Evolutionary conservation across 2,113 vertebrate species (phyloP).

Genomic region (Cairina moschata): DNA sequence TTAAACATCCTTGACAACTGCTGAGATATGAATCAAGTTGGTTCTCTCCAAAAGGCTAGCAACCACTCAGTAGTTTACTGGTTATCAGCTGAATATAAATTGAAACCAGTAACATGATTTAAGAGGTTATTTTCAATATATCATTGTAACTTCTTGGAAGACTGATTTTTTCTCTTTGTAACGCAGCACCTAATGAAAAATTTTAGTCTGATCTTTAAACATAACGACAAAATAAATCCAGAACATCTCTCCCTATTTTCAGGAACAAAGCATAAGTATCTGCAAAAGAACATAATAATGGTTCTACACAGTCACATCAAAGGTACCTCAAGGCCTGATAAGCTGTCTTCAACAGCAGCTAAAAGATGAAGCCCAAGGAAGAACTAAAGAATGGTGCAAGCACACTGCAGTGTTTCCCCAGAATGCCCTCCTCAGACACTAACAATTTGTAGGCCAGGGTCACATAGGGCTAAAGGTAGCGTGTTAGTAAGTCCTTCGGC

Average conservation of each 20-base stretch:
- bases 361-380: not conserved
- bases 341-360: rapidly evolving
- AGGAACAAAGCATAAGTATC: not conserved
- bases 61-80: not conserved
- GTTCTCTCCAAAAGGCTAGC: not conserved
- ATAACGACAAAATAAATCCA: not conserved
- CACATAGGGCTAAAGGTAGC: not conserved
- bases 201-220: not conserved
- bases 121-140: not conserved
- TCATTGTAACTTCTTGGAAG: not conserved
- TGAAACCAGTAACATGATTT: not conserved
- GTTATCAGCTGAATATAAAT: not conserved
- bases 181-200: not conserved
- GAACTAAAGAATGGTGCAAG: not conserved
- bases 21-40: not conserved
- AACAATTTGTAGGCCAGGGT: not conserved
- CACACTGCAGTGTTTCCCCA: not conserved
- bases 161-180: not conserved
- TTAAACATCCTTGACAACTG: not conserved
- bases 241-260: not conserved
- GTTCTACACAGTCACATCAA: not conserved
- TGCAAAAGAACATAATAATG: not conserved
- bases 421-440: no score
- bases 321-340: not conserved
- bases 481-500: not conserved